These are phyloP conservation scores for Lasioglossum lativentre DNA, from an alignment of 2,888 invertebrate genomes.

Conservation along the genomic window DNA sequence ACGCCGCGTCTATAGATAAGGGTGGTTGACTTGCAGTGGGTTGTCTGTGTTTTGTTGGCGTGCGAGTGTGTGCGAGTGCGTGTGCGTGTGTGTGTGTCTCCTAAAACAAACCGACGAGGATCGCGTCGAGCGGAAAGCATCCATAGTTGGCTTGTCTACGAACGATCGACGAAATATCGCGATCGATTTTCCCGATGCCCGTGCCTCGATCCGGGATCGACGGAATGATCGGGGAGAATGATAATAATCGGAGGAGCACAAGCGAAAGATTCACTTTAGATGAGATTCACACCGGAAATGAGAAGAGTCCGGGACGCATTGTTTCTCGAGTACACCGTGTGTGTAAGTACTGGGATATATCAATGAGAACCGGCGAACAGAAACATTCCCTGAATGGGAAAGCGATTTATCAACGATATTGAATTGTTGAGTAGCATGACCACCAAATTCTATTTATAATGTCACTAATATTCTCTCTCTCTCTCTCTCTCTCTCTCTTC, in stretches of 20 bases:
- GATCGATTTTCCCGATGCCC: background rate
- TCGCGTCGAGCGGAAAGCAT: slow-evolving; percentile 40
- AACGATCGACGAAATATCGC: background rate
- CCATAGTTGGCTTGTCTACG: background rate
- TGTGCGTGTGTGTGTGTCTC: slow-evolving; percentile 28
- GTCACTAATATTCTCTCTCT: slow-evolving; percentile 41
- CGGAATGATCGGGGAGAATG: background rate
- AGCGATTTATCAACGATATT: background rate
- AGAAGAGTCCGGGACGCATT: background rate
- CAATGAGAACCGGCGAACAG: background rate
- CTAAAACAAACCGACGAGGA: slow-evolving; percentile 4
- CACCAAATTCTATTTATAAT: background rate
- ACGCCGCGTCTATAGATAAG: slow-evolving; percentile 29
- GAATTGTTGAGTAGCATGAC: slow-evolving; percentile 11
- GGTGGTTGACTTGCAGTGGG: slow-evolving; percentile 52
- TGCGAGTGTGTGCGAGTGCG: slow-evolving; percentile 2
- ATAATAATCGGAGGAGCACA: background rate
- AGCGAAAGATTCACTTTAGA: background rate
- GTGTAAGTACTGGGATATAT: slow-evolving; percentile 1
- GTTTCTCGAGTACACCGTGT: background rate
- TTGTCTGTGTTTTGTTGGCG: slow-evolving; percentile 3
- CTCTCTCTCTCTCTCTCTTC: background rate
- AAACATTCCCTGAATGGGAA: background rate
- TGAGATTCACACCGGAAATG: background rate
- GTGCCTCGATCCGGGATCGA: background rate